phyloP scores from a whole-genome alignment of 2,797 vertebrate genomes.

The Halcyon chelicuti region DNA sequence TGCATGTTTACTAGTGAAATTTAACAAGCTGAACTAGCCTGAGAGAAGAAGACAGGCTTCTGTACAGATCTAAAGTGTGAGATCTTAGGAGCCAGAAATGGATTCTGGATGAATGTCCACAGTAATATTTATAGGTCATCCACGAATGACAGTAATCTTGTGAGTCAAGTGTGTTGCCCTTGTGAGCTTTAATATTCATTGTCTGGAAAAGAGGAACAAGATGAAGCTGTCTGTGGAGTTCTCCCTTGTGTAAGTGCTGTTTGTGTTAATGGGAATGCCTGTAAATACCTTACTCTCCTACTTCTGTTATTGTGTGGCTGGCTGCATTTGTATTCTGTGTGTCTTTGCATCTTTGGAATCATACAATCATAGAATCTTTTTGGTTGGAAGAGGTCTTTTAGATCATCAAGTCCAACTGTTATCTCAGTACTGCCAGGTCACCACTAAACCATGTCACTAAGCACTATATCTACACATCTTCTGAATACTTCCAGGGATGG shows the following conservation, averaged over 20 bases:
- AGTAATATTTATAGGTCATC: background rate
- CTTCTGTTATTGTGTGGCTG: background rate
- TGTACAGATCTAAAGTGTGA: background rate
- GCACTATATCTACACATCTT: no score
- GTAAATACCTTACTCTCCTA: background rate
- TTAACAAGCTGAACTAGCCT: no score
- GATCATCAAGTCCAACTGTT: background rate
- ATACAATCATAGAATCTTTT: background rate
- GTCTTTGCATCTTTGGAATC: background rate
- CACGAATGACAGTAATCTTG: background rate
- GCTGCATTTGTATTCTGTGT: background rate
- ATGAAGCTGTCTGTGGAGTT: background rate
- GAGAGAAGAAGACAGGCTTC: background rate
- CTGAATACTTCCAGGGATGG: no score
- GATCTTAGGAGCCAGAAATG: background rate
- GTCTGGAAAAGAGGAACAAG: background rate
- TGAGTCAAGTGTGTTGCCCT: background rate
- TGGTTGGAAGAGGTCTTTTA: background rate
- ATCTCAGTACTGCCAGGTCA: background rate
- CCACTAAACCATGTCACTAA: background rate
- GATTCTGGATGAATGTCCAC: background rate
- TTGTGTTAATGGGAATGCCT: background rate
- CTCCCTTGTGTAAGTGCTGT: background rate
- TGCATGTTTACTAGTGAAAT: no score
- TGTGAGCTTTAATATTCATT: background rate